Evolutionary conservation across 2,113 vertebrate genomes (phyloP).

Genomic region (Nerophis lumbriciformis): DNA sequence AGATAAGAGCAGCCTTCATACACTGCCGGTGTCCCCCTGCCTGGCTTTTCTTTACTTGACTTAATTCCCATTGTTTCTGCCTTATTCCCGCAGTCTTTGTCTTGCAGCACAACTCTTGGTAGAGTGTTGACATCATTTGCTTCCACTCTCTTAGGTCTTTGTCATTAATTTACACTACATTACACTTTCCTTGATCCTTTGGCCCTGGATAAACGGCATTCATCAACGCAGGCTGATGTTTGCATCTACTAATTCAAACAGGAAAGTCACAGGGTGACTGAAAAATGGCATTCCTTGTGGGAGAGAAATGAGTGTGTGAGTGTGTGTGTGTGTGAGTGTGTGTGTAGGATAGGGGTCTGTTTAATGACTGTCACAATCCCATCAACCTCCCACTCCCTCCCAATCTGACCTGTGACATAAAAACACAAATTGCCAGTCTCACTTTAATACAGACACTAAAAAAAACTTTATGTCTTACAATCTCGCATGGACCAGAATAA

Average conservation of each 20-base stretch:
- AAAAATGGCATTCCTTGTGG: constrained; percentile 62
- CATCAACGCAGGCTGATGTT: constrained; percentile 58
- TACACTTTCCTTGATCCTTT: constrained; percentile 61
- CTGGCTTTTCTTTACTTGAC: constrained; percentile 38
- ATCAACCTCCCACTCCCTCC: constrained; percentile 41
- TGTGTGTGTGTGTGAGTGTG: not conserved
- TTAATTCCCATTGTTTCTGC: constrained; percentile 47
- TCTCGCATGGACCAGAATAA: too few relatives aligned
- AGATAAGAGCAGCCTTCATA: constrained; percentile 65
- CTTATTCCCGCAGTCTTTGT: constrained; percentile 7
- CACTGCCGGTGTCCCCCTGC: constrained; percentile 44
- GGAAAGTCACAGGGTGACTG: constrained; percentile 50
- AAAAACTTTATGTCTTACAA: not conserved
- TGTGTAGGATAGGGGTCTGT: too few relatives aligned
- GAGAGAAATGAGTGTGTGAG: constrained; percentile 6
- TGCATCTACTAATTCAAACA: constrained; percentile 65
- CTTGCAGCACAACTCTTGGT: not conserved
- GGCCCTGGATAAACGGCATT: constrained; percentile 61
- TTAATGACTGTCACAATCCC: constrained; percentile 35
- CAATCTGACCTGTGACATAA: constrained; percentile 43
- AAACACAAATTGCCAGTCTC: constrained; percentile 26
- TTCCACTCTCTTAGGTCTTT: constrained; percentile 9
- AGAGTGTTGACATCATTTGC: constrained; percentile 10
- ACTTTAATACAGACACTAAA: not conserved
- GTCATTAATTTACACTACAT: constrained; percentile 64